Conservation (phyloP, 2,113 vertebrate species). For the Salvelinus fontinalis region DNA sequence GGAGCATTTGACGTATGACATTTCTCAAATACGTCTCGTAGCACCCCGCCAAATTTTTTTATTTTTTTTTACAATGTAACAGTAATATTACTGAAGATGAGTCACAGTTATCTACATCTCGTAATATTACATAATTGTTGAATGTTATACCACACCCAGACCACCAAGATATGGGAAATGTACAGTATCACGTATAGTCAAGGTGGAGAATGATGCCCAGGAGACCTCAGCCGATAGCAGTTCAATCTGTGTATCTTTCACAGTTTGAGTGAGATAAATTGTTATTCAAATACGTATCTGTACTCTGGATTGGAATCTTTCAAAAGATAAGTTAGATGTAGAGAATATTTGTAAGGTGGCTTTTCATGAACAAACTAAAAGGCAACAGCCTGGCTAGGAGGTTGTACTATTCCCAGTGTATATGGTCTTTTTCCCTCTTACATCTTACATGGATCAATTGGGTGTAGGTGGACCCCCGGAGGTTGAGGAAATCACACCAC, state of each 20-base stretch:
- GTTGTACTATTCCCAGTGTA: constrained; percentile 13
- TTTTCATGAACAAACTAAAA: constrained; percentile 15
- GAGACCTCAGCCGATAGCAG: not conserved
- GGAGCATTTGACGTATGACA: too few relatives aligned
- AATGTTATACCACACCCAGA: too few relatives aligned
- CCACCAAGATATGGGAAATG: too few relatives aligned
- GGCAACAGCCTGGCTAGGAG: constrained; percentile 35
- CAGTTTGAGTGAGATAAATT: not conserved
- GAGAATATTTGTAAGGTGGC: not conserved
- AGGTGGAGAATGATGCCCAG: too few relatives aligned
- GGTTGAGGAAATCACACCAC: constrained; percentile 55
- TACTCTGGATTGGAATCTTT: not conserved
- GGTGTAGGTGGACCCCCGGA: constrained; percentile 56
- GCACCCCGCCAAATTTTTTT: too few relatives aligned
- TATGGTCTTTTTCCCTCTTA: not conserved
- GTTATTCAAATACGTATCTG: not conserved
- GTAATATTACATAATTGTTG: too few relatives aligned
- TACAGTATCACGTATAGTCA: too few relatives aligned
- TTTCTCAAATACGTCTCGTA: too few relatives aligned
- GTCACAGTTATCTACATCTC: too few relatives aligned
- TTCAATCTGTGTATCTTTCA: not conserved
- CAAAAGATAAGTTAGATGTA: not conserved
- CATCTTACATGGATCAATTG: constrained; percentile 38
- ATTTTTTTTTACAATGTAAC: too few relatives aligned
- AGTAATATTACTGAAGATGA: too few relatives aligned